These are phyloP conservation scores for Zaprionus taronus DNA, from an alignment of 1,140 invertebrate species.

Conservation along the genomic window DNA sequence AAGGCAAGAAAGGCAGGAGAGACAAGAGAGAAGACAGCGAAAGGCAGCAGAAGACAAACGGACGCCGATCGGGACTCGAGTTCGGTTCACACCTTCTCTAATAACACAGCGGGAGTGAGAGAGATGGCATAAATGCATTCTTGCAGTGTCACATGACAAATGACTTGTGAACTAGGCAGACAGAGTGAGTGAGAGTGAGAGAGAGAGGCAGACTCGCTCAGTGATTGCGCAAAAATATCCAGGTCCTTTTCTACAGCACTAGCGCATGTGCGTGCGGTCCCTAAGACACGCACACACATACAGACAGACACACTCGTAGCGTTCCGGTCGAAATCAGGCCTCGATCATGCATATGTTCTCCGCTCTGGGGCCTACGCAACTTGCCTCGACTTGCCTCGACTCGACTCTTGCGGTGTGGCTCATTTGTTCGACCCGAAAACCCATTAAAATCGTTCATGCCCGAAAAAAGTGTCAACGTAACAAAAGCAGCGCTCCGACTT, in stretches of 20 bases:
- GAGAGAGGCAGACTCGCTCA: conserved; percentile 24
- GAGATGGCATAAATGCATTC: conserved; percentile 39
- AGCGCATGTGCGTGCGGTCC: conserved; percentile 61
- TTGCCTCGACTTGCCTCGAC: conserved; percentile 34
- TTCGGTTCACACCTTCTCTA: conserved; percentile 67
- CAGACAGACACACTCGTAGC: not conserved
- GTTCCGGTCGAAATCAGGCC: conserved; percentile 21
- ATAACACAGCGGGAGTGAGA: conserved; percentile 21
- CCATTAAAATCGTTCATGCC: conserved; percentile 83
- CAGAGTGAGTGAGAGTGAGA: not conserved
- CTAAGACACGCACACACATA: conserved; percentile 42
- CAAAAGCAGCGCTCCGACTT: conserved; percentile 81
- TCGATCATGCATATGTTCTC: conserved; percentile 48
- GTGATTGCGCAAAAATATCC: conserved; percentile 82
- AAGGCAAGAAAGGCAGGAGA: conserved; percentile 1
- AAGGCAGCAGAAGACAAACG: conserved; percentile 47
- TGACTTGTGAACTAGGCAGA: conserved; percentile 42
- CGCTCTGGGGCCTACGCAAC: conserved; percentile 21
- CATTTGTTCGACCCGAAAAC: conserved; percentile 75
- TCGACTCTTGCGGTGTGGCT: conserved; percentile 55
- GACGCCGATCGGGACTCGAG: conserved; percentile 43
- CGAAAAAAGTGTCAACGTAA: conserved; percentile 84
- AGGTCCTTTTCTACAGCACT: conserved; percentile 37
- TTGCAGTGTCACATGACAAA: conserved; percentile 79
- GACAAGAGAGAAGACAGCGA: conserved; percentile 1